Conservation (phyloP, 2,113 vertebrate genomes). For the Petromus typicus region DNA sequence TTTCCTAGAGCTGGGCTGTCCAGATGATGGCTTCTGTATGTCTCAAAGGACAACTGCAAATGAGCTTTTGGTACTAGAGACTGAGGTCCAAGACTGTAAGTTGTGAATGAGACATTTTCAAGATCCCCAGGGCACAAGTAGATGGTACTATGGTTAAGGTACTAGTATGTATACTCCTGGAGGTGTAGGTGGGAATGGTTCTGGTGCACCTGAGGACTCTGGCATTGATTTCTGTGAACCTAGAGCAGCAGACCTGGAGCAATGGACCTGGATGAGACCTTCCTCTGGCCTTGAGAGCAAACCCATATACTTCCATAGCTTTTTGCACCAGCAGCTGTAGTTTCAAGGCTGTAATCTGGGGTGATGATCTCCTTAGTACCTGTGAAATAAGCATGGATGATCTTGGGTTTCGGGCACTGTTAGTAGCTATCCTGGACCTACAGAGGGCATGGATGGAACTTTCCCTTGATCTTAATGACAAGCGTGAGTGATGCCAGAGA, state of each 20-base stretch:
- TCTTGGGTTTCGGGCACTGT: background rate
- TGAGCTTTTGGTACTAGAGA: too few species aligned
- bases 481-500: background rate
- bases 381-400: background rate
- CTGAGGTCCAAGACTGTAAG: too few species aligned
- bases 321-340: background rate
- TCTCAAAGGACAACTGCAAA: background rate
- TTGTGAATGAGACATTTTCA: background rate
- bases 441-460: background rate
- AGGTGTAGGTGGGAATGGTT: background rate
- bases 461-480: background rate
- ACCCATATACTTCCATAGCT: too few species aligned
- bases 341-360: background rate
- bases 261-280: background rate
- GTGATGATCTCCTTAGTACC: background rate
- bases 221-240: background rate
- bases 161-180: background rate
- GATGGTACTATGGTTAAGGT: background rate
- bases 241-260: too few species aligned
- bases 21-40: background rate
- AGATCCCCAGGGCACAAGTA: too few species aligned
- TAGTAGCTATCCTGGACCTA: background rate
- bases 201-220: too few species aligned
- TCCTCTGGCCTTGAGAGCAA: background rate
- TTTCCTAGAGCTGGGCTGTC: background rate